phyloP scores from a whole-genome alignment of 2,797 vertebrate genomes.

The Chaetodon trifasciatus region DNA sequence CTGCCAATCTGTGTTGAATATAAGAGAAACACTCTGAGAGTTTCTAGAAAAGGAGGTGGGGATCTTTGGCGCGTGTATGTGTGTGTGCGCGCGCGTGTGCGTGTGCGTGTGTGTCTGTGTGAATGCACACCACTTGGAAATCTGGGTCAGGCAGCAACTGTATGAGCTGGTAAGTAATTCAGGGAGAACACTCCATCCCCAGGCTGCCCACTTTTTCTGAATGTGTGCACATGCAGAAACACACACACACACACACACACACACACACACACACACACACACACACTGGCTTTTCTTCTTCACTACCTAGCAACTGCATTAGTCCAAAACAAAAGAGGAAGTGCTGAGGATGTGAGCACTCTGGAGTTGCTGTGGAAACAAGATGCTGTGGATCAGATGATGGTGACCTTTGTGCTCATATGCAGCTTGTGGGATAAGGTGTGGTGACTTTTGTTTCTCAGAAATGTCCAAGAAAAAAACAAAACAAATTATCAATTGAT shows the following conservation, averaged over 20 bases:
- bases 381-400: constrained; percentile 35
- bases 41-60: constrained; percentile 5
- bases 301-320: constrained; percentile 55
- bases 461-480: background rate
- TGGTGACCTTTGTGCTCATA: constrained; percentile 16
- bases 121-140: constrained; percentile 33
- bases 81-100: background rate
- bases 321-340: constrained; percentile 60
- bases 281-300: background rate
- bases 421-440: background rate
- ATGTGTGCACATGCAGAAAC: background rate
- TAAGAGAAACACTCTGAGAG: constrained; percentile 2
- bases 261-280: background rate
- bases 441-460: background rate
- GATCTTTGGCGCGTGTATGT: constrained; percentile 11
- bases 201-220: constrained; percentile 24
- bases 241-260: constrained; percentile 4
- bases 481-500: background rate
- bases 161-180: constrained; percentile 44
- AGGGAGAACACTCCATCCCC: constrained; percentile 42
- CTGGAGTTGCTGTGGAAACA: constrained; percentile 57
- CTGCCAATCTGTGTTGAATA: constrained; percentile 9
- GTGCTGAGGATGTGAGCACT: constrained; percentile 45
- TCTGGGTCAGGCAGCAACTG: constrained; percentile 58
- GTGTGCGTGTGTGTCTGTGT: constrained; percentile 18